Conservation (phyloP, 2,113 vertebrate genomes). For the Dipodomys stephensi region DNA sequence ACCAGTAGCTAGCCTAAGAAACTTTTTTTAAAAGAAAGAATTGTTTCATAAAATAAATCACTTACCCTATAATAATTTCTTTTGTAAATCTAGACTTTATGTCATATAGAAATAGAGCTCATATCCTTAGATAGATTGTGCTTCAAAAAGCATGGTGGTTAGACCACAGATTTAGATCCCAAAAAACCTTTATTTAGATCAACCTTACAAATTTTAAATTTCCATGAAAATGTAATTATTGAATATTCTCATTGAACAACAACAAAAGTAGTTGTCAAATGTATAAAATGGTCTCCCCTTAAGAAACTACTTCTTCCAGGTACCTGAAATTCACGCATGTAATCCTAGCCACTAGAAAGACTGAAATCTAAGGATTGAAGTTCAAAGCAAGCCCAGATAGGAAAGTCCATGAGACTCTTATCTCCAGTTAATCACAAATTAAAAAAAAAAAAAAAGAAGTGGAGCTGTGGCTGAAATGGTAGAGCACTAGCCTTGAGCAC, state of each 20-base stretch:
- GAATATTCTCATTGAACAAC: not conserved
- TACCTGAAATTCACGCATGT: no score
- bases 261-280: not conserved
- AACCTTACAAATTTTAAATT: conserved; percentile 39
- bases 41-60: conserved; percentile 3
- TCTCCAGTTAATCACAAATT: no score
- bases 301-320: not conserved
- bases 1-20: not conserved
- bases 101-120: not conserved
- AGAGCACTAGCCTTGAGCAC: no score
- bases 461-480: no score
- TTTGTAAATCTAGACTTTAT: conserved; percentile 17
- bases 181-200: conserved; percentile 45
- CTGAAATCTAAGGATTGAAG: no score
- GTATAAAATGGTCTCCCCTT: not conserved
- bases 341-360: no score
- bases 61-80: not conserved
- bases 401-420: no score
- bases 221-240: conserved; percentile 36
- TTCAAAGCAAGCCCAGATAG: no score
- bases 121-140: not conserved
- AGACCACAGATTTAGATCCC: conserved; percentile 10
- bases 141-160: not conserved
- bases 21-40: not conserved
- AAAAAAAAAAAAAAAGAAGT: no score